phyloP scores from a whole-genome alignment of 2,888 invertebrate genomes.

The Drosophila cyrtoloma region DNA sequence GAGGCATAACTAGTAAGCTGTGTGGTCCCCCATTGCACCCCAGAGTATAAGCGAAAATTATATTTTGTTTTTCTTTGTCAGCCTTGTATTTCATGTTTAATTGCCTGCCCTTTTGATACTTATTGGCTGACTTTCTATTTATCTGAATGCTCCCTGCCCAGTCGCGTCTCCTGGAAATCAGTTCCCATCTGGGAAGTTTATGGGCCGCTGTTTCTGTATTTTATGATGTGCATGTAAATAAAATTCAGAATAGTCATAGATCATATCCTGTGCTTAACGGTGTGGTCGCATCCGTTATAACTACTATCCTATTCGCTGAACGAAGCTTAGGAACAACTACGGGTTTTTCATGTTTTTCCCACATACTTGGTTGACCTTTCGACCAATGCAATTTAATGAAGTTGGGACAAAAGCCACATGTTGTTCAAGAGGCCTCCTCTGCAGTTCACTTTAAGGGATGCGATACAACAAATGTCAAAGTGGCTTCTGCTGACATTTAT shows the following conservation, averaged over 20 bases:
- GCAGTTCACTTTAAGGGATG: constrained; percentile 41
- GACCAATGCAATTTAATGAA: constrained; percentile 50
- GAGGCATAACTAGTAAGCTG: constrained; percentile 56
- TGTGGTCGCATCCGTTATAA: neutral
- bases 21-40: constrained; percentile 44
- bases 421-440: constrained; percentile 4
- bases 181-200: constrained; percentile 9
- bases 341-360: neutral
- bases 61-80: constrained; percentile 32
- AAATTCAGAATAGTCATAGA: constrained; percentile 1
- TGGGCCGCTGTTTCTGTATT: constrained; percentile 15
- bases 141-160: constrained; percentile 42
- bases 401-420: constrained; percentile 55
- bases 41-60: constrained; percentile 42
- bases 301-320: neutral
- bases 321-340: constrained; percentile 3
- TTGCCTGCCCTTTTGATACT: constrained; percentile 48
- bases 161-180: constrained; percentile 49
- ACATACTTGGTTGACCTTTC: constrained; percentile 56
- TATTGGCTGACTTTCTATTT: constrained; percentile 49
- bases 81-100: constrained; percentile 58
- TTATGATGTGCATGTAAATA: constrained; percentile 43
- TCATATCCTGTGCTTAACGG: neutral
- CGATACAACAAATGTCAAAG: constrained; percentile 64
- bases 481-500: constrained; percentile 64